phyloP scores from a whole-genome alignment of 2,113 vertebrate genomes.

The Setophaga coronata region DNA sequence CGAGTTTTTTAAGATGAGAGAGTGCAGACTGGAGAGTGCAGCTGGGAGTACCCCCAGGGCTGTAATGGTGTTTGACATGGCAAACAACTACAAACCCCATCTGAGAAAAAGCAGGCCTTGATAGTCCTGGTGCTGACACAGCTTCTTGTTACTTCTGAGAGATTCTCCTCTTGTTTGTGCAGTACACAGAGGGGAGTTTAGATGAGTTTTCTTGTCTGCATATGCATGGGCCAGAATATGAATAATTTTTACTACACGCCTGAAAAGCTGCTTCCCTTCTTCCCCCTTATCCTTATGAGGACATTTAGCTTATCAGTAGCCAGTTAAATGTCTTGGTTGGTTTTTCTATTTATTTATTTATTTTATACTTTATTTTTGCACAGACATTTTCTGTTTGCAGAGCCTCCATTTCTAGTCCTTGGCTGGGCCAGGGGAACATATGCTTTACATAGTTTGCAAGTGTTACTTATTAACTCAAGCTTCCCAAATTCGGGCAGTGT shows the following conservation, averaged over 20 bases:
- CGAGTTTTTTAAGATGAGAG: rapidly evolving
- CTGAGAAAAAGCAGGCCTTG: background rate
- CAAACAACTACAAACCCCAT: background rate
- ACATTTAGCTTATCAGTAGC: background rate
- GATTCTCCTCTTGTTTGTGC: background rate
- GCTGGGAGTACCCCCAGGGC: rapidly evolving
- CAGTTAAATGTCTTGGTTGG: background rate
- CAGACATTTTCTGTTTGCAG: background rate
- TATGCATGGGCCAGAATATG: rapidly evolving
- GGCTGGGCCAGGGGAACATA: background rate
- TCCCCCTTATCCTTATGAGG: background rate
- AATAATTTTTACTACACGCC: background rate
- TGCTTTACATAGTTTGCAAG: background rate
- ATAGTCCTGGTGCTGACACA: background rate
- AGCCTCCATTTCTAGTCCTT: background rate
- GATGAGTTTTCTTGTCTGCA: background rate
- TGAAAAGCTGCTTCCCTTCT: background rate
- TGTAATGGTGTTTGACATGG: background rate
- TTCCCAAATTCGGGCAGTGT: background rate
- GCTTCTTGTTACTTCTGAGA: background rate
- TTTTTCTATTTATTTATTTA: background rate
- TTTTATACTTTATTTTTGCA: background rate
- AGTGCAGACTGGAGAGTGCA: rapidly evolving
- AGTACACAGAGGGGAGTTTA: background rate
- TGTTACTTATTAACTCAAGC: background rate